These are phyloP conservation scores for Hyalella azteca DNA, from an alignment of 2,888 invertebrate genomes.

Conservation along the genomic window DNA sequence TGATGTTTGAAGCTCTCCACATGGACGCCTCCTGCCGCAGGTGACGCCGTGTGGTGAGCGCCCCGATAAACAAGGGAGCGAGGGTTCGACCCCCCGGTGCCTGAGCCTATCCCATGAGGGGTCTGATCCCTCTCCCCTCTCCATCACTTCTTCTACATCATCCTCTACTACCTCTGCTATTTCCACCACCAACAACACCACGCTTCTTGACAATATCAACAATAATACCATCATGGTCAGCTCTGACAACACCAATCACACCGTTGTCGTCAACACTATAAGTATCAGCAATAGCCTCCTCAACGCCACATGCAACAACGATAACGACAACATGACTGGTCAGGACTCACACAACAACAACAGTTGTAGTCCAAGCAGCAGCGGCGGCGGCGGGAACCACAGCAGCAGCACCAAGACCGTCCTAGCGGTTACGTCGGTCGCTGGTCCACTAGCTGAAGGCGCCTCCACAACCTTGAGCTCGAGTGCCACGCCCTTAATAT, in stretches of 20 bases:
- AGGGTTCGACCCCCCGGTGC: conserved; percentile 57
- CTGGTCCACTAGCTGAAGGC: background rate
- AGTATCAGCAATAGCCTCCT: background rate
- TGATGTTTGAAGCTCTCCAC: conserved; percentile 21
- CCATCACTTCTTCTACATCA: conserved; percentile 51
- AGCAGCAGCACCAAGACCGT: background rate
- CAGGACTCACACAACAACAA: background rate
- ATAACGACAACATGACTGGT: conserved; percentile 16
- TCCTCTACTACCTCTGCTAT: conserved; percentile 24
- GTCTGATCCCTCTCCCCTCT: conserved; percentile 45
- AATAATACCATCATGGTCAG: conserved; percentile 46
- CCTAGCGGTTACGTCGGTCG: background rate
- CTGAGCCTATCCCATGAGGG: conserved; percentile 52
- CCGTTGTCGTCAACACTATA: conserved; percentile 10
- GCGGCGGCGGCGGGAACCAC: conserved; percentile 8
- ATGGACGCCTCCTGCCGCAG: conserved; percentile 62
- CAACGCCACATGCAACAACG: background rate
- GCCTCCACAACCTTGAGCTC: conserved; percentile 42
- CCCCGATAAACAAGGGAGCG: conserved; percentile 60
- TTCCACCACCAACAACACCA: conserved; percentile 48
- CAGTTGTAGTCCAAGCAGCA: conserved; percentile 42
- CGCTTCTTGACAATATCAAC: conserved; percentile 41
- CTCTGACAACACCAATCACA: conserved; percentile 8
- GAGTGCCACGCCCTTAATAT: conserved; percentile 67
- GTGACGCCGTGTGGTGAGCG: conserved; percentile 78